These are phyloP conservation scores for Portunus trituberculatus DNA, from an alignment of 1,140 invertebrate genomes.

Conservation along the genomic window DNA sequence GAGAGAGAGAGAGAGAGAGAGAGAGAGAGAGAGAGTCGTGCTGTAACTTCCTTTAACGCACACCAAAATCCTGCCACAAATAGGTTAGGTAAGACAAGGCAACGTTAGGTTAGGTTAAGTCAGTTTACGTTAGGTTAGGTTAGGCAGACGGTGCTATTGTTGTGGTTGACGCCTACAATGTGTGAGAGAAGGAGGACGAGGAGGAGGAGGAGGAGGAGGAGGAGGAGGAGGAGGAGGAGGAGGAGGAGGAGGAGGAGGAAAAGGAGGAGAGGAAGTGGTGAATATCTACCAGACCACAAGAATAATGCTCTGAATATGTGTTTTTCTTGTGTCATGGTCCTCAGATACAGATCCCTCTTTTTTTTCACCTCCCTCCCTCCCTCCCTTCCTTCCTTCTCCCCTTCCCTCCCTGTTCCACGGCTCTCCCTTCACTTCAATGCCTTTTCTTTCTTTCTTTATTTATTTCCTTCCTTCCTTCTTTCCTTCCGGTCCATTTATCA, in stretches of 20 bases:
- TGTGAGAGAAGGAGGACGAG: background rate
- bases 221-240: background rate
- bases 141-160: background rate
- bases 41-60: background rate
- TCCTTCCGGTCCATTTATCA: background rate
- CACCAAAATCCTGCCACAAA: background rate
- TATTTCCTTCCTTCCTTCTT: background rate
- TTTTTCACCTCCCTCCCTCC: background rate
- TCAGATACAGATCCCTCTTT: background rate
- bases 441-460: background rate
- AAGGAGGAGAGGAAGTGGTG: background rate
- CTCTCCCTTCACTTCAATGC: background rate
- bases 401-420: background rate
- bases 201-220: background rate
- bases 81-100: background rate
- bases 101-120: no score
- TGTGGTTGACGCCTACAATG: background rate
- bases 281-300: background rate
- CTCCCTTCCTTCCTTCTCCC: background rate
- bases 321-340: background rate
- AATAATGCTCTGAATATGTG: background rate
- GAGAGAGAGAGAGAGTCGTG: background rate
- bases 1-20: slow-evolving; percentile 29
- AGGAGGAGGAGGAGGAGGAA: background rate
- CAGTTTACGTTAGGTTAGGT: background rate